These are phyloP conservation scores for Periophthalmodon schlosseri DNA, from an alignment of 2,113 vertebrate genomes.

Conservation along the genomic window DNA sequence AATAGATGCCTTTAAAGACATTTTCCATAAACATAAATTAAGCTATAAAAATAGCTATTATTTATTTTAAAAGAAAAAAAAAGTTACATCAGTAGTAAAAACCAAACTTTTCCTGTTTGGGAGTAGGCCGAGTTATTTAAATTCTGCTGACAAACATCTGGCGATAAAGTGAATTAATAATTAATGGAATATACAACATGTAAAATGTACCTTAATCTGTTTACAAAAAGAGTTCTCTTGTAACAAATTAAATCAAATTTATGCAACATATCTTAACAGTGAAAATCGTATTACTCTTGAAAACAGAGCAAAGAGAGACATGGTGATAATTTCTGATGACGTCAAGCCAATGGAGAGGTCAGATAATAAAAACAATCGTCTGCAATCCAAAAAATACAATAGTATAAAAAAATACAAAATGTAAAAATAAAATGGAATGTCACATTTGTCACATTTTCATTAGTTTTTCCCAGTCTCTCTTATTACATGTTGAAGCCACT, in stretches of 20 bases:
- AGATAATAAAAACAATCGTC: neutral
- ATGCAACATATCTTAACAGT: constrained; percentile 21
- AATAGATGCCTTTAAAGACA: constrained; percentile 31
- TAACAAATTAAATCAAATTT: constrained; percentile 23
- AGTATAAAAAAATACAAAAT: constrained; percentile 17
- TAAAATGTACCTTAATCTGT: constrained; percentile 43
- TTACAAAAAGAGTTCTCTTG: constrained; percentile 4
- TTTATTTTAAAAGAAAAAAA: constrained; percentile 12
- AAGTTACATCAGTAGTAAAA: constrained; percentile 35
- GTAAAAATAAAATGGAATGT: constrained; percentile 12
- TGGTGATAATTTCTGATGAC: constrained; percentile 1
- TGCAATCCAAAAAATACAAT: constrained; percentile 12
- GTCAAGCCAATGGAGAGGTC: neutral
- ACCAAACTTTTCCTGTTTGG: constrained; percentile 15
- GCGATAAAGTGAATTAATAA: constrained; percentile 23
- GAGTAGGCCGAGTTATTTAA: neutral
- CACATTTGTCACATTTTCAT: constrained; percentile 24
- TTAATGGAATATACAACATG: constrained; percentile 34
- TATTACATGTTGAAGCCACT: constrained; percentile 88
- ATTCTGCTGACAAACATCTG: constrained; percentile 7
- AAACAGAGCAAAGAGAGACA: constrained; percentile 11
- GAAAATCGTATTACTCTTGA: constrained; percentile 32
- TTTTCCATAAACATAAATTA: constrained; percentile 30
- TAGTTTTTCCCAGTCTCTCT: constrained; percentile 65
- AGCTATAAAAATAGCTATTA: constrained; percentile 12